A percentile compares a stretch with the other conserved stretches of the same genome.
Evolutionary conservation across 2,888 invertebrate genomes (phyloP).

Genomic region (Esperia sulphurella): DNA sequence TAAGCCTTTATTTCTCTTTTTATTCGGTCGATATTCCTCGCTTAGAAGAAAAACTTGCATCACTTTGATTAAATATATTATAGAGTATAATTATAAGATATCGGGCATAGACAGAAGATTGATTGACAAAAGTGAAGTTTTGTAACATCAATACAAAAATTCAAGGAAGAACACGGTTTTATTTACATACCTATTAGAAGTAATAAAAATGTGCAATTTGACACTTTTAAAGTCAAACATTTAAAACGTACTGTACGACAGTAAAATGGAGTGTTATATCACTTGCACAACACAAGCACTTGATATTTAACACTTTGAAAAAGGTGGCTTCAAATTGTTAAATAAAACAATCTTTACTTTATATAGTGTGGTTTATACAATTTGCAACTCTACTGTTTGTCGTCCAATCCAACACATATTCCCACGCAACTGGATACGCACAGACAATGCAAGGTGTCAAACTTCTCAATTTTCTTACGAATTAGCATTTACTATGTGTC

Average conservation of each 20-base stretch:
- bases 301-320: neutral
- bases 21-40: constrained; percentile 22
- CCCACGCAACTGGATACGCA: constrained; percentile 32
- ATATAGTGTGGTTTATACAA: constrained; percentile 23
- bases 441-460: constrained; percentile 21
- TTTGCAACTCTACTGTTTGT: constrained; percentile 22
- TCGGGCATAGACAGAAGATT: neutral
- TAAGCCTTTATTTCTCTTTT: constrained; percentile 44
- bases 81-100: neutral
- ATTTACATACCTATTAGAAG: too few species aligned
- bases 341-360: constrained; percentile 18
- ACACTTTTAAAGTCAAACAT: too few species aligned
- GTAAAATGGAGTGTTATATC: too few species aligned
- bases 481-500: constrained; percentile 19
- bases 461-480: constrained; percentile 24
- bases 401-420: constrained; percentile 24
- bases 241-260: too few species aligned
- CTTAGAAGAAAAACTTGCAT: constrained; percentile 2
- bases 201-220: neutral
- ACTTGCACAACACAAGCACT: too few species aligned
- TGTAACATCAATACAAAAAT: too few species aligned
- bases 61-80: too few species aligned
- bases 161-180: too few species aligned
- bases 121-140: neutral
- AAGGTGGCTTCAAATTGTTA: constrained; percentile 15